Conservation (phyloP, 2,797 vertebrate genomes). For the Sebastes cheni region DNA sequence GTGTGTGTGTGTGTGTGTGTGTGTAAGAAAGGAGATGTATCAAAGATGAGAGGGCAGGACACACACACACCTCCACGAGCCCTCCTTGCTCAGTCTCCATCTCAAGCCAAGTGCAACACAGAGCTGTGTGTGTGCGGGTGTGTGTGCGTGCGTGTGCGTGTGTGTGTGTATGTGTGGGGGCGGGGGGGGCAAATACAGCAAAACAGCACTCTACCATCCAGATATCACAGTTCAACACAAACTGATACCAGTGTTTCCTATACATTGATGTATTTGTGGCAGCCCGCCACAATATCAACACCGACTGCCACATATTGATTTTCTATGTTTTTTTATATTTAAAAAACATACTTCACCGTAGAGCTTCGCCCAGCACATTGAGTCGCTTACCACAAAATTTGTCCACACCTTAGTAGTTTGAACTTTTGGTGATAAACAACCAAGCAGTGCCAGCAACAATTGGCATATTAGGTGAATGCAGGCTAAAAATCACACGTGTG, state of each 20-base stretch:
- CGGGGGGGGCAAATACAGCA: not conserved
- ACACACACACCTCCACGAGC: conserved; percentile 20
- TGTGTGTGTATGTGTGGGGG: not conserved
- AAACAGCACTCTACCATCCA: not conserved
- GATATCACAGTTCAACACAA: not conserved
- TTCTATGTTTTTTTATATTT: not conserved
- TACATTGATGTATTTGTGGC: not conserved
- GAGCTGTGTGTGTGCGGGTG: not conserved
- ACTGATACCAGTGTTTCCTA: not conserved
- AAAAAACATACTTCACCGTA: not conserved
- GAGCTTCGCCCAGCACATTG: not conserved
- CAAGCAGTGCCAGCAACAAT: not conserved
- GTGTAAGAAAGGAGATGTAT: not conserved
- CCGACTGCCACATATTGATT: not conserved
- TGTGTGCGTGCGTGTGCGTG: not conserved
- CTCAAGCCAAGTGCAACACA: conserved; percentile 32
- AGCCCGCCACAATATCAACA: not conserved
- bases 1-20: not conserved
- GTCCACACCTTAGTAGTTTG: not conserved
- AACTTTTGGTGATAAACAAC: not conserved
- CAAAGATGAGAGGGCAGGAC: conserved; percentile 48
- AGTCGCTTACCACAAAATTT: not conserved
- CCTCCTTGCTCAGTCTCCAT: not conserved
- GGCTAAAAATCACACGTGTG: too few species aligned
- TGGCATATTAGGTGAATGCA: not conserved